Percentiles rank a stretch among this genome's conserved stretches.
Conservation (phyloP, 2,888 invertebrate genomes). For the Agrypnus murinus region DNA sequence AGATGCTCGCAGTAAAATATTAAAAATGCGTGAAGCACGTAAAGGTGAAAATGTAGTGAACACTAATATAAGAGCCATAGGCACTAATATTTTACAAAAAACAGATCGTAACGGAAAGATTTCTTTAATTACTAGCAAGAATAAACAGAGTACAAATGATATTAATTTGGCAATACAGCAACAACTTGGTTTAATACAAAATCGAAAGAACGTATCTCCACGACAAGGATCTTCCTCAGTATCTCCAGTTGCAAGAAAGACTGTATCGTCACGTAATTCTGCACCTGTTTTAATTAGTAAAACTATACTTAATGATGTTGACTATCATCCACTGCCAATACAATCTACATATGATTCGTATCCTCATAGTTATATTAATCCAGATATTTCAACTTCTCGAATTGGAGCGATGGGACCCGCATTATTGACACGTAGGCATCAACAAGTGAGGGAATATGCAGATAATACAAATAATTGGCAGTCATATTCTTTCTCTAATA, state of each 20-base stretch:
- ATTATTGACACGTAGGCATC: conserved; percentile 18
- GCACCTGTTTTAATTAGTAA: conserved; percentile 59
- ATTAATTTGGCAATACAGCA: conserved; percentile 68
- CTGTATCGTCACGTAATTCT: conserved; percentile 29
- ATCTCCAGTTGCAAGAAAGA: conserved; percentile 43
- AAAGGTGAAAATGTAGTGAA: conserved; percentile 63
- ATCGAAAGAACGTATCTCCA: conserved; percentile 47
- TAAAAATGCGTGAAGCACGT: conserved; percentile 76
- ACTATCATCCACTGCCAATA: conserved; percentile 55
- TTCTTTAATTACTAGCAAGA: conserved; percentile 72
- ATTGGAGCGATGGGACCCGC: conserved; percentile 6
- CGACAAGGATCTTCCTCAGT: conserved; percentile 43
- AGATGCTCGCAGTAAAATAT: conserved; percentile 84
- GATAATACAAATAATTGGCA: conserved; percentile 14
- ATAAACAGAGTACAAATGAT: conserved; percentile 60
- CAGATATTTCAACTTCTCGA: not conserved
- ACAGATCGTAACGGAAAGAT: conserved; percentile 74
- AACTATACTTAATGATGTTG: conserved; percentile 64
- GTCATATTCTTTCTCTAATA: conserved; percentile 4
- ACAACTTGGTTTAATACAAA: conserved; percentile 65
- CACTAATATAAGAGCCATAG: conserved; percentile 68
- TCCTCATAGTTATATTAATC: conserved; percentile 1
- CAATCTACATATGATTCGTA: conserved; percentile 38
- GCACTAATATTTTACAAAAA: conserved; percentile 72
- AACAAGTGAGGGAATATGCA: not conserved